Percentiles rank a stretch among this genome's conserved stretches.
Evolutionary conservation across 2,113 vertebrate genomes (phyloP).

Genomic region (Equus quagga): DNA sequence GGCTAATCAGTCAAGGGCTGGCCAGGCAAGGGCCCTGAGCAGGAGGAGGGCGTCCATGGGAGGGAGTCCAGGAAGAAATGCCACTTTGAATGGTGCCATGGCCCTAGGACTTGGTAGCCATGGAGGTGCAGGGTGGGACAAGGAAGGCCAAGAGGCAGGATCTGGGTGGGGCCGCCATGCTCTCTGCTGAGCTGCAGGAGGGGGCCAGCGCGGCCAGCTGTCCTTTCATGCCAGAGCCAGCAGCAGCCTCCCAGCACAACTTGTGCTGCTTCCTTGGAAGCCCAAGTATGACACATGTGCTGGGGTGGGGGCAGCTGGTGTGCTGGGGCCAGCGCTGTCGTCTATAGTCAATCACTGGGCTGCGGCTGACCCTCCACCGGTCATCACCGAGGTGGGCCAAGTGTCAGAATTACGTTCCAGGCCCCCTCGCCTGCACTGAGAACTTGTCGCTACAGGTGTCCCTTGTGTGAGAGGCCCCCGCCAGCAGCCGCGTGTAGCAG

Average conservation of each 20-base stretch:
- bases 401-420: not conserved
- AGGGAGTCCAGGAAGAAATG: not conserved
- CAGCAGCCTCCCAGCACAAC: not conserved
- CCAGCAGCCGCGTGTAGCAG: accelerated
- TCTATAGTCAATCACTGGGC: not conserved
- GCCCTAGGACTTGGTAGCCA: no score
- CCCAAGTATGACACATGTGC: not conserved
- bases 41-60: accelerated
- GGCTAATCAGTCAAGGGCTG: not conserved
- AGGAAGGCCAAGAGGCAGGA: not conserved
- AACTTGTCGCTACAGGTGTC: not conserved
- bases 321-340: accelerated
- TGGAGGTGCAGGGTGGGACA: no score
- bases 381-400: accelerated
- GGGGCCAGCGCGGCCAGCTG: not conserved
- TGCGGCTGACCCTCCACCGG: not conserved
- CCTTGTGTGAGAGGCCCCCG: accelerated
- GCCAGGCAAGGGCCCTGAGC: not conserved
- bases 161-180: not conserved
- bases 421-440: accelerated
- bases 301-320: accelerated
- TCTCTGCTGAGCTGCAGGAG: accelerated
- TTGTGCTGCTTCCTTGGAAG: accelerated
- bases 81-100: accelerated
- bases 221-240: accelerated